A percentile compares a stretch with the other conserved stretches of the same genome.
Evolutionary conservation across 2,888 invertebrate genomes (phyloP).

Genomic region (Elmis aenea): DNA sequence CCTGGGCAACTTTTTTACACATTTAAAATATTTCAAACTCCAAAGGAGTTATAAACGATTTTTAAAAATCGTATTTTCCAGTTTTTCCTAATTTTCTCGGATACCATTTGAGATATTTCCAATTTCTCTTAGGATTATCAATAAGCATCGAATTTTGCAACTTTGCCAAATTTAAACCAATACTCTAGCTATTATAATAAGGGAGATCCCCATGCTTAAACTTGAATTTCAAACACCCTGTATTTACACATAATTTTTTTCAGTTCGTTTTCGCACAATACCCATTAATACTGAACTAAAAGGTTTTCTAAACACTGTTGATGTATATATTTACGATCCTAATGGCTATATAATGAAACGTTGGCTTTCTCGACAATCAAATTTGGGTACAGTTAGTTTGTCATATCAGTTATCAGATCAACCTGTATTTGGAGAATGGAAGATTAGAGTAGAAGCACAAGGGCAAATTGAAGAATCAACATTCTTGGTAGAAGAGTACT

Average conservation of each 20-base stretch:
- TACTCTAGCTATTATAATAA: too few relatives aligned
- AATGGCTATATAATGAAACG: slow-evolving; percentile 81
- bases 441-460: slow-evolving; percentile 80
- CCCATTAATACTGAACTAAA: slow-evolving; percentile 90
- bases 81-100: too few relatives aligned
- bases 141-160: too few relatives aligned
- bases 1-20: too few relatives aligned
- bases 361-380: slow-evolving; percentile 91
- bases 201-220: too few relatives aligned
- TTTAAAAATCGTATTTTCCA: too few relatives aligned
- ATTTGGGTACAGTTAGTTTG: slow-evolving; percentile 89
- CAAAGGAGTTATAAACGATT: too few relatives aligned
- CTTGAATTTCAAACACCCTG: too few relatives aligned
- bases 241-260: slow-evolving; percentile 35
- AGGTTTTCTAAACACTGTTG: slow-evolving; percentile 85
- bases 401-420: slow-evolving; percentile 88
- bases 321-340: slow-evolving; percentile 89
- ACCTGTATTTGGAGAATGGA: slow-evolving; percentile 90
- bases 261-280: slow-evolving; percentile 83
- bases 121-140: too few relatives aligned
- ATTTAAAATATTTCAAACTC: too few relatives aligned
- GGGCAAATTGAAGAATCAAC: slow-evolving; percentile 81
- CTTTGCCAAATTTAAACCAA: too few relatives aligned
- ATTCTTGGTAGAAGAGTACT: slow-evolving; percentile 91
- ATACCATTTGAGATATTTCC: too few relatives aligned